Conservation (phyloP, 92 coral and sea anemone genomes). For the Porites divaricata region DNA sequence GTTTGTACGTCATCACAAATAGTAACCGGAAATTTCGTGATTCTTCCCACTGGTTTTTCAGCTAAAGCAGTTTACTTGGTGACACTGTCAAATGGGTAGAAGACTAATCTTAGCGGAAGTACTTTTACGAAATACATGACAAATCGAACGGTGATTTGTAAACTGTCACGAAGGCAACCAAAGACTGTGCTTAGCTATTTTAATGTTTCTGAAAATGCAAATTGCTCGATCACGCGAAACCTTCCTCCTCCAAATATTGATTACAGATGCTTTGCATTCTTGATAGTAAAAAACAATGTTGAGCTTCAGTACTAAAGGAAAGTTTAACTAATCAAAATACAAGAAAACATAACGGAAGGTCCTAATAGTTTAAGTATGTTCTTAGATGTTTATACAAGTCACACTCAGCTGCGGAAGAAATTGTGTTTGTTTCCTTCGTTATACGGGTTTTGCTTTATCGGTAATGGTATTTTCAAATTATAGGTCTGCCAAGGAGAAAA, state of each 20-base stretch:
- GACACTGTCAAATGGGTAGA: background rate
- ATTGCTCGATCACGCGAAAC: conserved; percentile 32
- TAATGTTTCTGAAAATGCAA: background rate
- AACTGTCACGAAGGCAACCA: conserved; percentile 12
- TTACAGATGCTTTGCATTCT: conserved; percentile 2
- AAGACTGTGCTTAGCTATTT: background rate
- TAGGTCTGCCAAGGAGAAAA: too few relatives aligned
- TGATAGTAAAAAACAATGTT: background rate
- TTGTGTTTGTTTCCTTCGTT: too few relatives aligned
- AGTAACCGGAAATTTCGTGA: background rate
- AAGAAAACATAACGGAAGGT: background rate
- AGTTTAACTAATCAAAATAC: background rate
- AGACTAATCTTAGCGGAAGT: background rate
- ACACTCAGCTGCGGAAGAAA: too few relatives aligned
- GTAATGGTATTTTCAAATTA: too few relatives aligned
- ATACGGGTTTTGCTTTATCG: too few relatives aligned
- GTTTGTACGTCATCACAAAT: background rate
- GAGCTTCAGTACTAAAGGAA: background rate
- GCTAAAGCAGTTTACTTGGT: background rate
- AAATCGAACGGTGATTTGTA: background rate
- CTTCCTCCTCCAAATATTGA: conserved; percentile 7
- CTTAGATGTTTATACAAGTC: background rate
- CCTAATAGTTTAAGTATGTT: background rate
- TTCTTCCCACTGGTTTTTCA: too few relatives aligned
- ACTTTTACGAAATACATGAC: conserved; percentile 5